A percentile compares a stretch with the other conserved stretches of the same genome.
Conservation (phyloP, 1,140 invertebrate species). For the Spodoptera frugiperda region DNA sequence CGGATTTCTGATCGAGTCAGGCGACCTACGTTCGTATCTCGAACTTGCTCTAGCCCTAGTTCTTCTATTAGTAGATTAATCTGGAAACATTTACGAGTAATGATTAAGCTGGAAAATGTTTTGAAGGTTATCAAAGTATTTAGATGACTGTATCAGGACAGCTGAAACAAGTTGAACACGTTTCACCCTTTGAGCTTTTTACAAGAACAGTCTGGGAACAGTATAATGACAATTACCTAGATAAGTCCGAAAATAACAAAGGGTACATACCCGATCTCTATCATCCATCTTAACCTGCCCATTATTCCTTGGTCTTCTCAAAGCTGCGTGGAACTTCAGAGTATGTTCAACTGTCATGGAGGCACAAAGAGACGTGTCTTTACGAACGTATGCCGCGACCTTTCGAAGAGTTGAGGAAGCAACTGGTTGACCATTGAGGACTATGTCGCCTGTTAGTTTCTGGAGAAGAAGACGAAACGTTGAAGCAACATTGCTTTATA, state of each 20-base stretch:
- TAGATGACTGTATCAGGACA: neutral
- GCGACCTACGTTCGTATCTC: conserved; percentile 91
- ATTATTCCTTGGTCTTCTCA: conserved; percentile 88
- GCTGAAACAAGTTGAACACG: neutral
- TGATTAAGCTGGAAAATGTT: neutral
- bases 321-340: conserved; percentile 91
- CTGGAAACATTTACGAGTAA: conserved; percentile 79
- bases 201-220: neutral
- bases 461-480: conserved; percentile 45
- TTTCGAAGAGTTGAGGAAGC: conserved; percentile 89
- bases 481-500: neutral
- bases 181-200: no score
- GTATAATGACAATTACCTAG: neutral
- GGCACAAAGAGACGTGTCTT: conserved; percentile 87
- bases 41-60: conserved; percentile 94
- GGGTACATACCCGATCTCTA: conserved; percentile 82
- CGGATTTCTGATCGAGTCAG: conserved; percentile 95
- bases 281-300: conserved; percentile 88
- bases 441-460: conserved; percentile 91
- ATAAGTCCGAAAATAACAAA: neutral
- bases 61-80: conserved; percentile 96
- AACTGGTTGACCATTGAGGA: conserved; percentile 94
- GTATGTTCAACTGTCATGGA: conserved; percentile 94
- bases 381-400: conserved; percentile 88
- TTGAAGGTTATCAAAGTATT: neutral